Conservation (phyloP, 2,888 invertebrate genomes). For the Mycalesis mineus region DNA sequence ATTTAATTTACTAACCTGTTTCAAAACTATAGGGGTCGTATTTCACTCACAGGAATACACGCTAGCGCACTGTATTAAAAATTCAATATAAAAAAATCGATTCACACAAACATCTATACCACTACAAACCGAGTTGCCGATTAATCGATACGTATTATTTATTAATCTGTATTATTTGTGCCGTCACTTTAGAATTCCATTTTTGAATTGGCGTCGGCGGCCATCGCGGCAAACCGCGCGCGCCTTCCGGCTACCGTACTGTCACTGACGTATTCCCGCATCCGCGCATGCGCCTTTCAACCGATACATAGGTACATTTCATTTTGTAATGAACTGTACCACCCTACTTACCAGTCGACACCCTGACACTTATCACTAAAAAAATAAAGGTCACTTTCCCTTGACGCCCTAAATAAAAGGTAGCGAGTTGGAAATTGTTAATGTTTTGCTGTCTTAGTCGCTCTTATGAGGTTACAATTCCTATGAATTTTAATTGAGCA, state of each 20-base stretch:
- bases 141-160: conserved; percentile 18
- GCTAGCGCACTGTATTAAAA: conserved; percentile 48
- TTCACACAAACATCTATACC: conserved; percentile 22
- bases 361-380: conserved; percentile 29
- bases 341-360: conserved; percentile 16
- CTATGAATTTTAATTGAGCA: conserved; percentile 55
- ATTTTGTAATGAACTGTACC: conserved; percentile 62
- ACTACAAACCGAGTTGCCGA: background rate
- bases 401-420: conserved; percentile 37
- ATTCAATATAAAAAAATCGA: conserved; percentile 39
- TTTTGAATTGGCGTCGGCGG: conserved; percentile 39
- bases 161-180: conserved; percentile 20
- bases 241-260: conserved; percentile 44
- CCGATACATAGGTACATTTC: conserved; percentile 48
- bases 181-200: conserved; percentile 57
- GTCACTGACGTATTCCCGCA: conserved; percentile 49
- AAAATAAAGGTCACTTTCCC: conserved; percentile 30
- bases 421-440: conserved; percentile 42
- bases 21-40: conserved; percentile 34
- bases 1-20: conserved; percentile 64
- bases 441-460: conserved; percentile 40
- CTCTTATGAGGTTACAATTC: conserved; percentile 41
- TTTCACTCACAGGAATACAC: conserved; percentile 31
- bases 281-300: conserved; percentile 55
- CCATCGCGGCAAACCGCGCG: conserved; percentile 48